phyloP scores from a whole-genome alignment of 2,113 vertebrate species.

The Tauraco erythrolophus region DNA sequence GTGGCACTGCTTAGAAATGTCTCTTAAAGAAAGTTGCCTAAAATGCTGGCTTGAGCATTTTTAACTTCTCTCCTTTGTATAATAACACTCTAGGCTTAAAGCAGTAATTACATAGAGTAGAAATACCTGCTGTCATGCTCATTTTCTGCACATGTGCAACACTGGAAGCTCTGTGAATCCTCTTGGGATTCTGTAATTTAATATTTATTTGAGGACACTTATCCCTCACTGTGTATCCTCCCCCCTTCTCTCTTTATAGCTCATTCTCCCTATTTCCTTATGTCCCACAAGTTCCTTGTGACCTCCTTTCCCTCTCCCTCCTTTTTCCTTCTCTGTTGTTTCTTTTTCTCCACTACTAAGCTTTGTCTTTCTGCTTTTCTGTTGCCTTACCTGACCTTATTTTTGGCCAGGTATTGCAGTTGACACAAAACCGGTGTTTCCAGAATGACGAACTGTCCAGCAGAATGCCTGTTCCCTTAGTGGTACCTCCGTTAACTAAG shows the following conservation, averaged over 20 bases:
- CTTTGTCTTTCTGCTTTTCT: not conserved
- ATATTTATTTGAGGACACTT: not conserved
- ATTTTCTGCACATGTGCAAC: not conserved
- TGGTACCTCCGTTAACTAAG: not conserved
- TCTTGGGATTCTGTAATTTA: not conserved
- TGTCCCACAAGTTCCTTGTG: not conserved
- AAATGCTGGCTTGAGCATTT: slow-evolving; percentile 32
- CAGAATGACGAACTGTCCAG: not conserved
- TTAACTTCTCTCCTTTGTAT: not conserved
- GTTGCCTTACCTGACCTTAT: not conserved
- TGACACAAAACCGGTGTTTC: not conserved
- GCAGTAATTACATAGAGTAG: not conserved
- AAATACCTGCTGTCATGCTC: not conserved
- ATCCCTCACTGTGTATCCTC: accelerated
- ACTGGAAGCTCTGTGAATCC: not conserved
- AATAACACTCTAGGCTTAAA: not conserved
- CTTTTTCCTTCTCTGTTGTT: not conserved
- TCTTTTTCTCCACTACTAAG: not conserved
- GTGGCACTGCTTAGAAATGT: slow-evolving; percentile 1
- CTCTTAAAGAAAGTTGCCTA: slow-evolving; percentile 15
- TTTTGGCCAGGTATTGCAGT: not conserved
- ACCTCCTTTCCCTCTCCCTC: not conserved
- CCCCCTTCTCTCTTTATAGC: not conserved
- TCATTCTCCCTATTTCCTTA: not conserved
- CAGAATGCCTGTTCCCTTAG: not conserved